Conservation (phyloP, 2,888 invertebrate genomes). For the Drepanosiphum platanoidis region DNA sequence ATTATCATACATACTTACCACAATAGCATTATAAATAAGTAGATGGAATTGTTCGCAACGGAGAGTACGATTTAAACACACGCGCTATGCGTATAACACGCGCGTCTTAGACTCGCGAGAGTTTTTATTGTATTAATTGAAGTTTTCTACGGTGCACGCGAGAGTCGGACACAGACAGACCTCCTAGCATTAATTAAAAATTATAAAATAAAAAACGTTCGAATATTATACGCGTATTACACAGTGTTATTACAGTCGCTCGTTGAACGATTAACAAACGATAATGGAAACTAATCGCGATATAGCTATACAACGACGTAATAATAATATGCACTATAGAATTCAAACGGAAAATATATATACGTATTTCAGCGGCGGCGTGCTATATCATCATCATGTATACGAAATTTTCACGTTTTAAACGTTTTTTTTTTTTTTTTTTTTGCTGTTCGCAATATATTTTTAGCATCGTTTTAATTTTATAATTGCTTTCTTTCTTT, state of each 20-base stretch:
- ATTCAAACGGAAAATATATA: no score
- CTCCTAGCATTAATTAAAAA: neutral
- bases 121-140: neutral
- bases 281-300: neutral
- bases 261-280: neutral
- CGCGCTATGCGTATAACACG: neutral
- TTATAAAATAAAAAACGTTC: neutral
- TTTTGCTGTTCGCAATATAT: neutral
- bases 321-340: no score
- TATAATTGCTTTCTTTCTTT: neutral
- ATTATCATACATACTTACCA: neutral
- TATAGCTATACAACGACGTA: no score
- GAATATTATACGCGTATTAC: neutral
- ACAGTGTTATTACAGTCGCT: neutral
- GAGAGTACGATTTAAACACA: neutral
- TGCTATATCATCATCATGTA: neutral
- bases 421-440: neutral
- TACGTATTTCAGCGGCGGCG: no score
- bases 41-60: neutral
- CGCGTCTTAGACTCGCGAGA: neutral
- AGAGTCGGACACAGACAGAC: neutral
- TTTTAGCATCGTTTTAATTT: neutral
- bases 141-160: neutral
- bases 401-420: neutral
- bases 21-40: neutral